These are phyloP conservation scores for Darevskia mixta DNA, from an alignment of 2,797 vertebrate species.

Conservation along the genomic window DNA sequence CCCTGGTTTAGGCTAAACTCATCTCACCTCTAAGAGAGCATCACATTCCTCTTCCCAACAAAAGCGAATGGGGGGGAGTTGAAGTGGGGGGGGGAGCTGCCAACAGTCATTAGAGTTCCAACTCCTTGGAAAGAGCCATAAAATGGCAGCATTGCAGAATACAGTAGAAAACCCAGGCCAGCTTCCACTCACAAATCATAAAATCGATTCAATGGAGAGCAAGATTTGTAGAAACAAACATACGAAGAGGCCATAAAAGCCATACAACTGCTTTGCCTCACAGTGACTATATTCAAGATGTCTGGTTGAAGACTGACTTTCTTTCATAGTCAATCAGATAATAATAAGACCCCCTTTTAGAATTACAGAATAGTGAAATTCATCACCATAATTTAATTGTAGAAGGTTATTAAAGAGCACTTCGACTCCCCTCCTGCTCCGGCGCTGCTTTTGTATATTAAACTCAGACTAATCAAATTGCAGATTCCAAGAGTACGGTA, in stretches of 20 bases:
- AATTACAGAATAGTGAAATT: conserved; percentile 81
- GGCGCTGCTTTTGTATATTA: conserved; percentile 84
- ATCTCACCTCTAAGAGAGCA: not conserved
- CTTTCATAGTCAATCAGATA: conserved; percentile 79
- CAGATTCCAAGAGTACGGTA: conserved; percentile 84
- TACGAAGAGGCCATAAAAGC: conserved; percentile 47
- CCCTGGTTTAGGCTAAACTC: not conserved
- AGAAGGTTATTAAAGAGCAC: conserved; percentile 84
- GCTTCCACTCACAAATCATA: conserved; percentile 63
- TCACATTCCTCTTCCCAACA: conserved; percentile 36
- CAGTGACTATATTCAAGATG: conserved; percentile 70
- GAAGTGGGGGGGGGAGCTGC: conserved; percentile 31
- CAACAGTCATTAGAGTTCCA: conserved; percentile 39
- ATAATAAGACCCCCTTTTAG: conserved; percentile 75
- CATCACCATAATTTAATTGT: conserved; percentile 86
- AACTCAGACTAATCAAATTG: conserved; percentile 87
- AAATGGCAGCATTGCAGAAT: conserved; percentile 42
- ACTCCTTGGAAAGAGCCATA: conserved; percentile 36
- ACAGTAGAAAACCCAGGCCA: conserved; percentile 49
- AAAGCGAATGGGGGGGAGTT: not conserved
- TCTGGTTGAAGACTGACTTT: conserved; percentile 76
- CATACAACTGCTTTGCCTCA: conserved; percentile 65
- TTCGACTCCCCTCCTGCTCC: conserved; percentile 79
- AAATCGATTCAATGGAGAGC: conserved; percentile 64
- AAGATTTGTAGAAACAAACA: conserved; percentile 50